Percentiles rank a stretch among this genome's conserved stretches.
Conservation (phyloP, 2,113 vertebrate species). For the Hipposideros armiger region DNA sequence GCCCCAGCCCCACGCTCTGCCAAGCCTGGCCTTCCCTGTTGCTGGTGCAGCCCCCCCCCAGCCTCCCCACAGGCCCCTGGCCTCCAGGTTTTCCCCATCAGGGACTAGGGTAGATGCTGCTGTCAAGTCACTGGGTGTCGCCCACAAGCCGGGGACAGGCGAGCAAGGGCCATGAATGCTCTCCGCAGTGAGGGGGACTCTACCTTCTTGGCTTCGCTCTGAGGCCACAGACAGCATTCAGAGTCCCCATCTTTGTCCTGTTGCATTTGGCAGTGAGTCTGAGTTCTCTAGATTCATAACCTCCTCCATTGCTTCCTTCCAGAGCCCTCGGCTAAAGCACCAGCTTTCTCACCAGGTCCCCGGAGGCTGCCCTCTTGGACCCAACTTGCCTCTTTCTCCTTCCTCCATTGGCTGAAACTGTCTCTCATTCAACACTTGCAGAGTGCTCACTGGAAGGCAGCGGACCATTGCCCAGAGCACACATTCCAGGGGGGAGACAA, state of each 20-base stretch:
- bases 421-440: neutral
- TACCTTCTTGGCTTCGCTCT: conserved; percentile 20
- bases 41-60: too few species aligned
- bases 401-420: neutral
- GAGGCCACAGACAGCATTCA: conserved; percentile 59
- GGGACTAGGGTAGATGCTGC: neutral
- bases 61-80: neutral
- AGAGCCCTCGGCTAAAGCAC: conserved; percentile 68
- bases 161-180: neutral
- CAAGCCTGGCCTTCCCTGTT: neutral
- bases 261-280: conserved; percentile 79
- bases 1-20: neutral
- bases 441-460: accelerated
- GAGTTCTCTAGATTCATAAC: conserved; percentile 77
- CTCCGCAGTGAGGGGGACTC: neutral
- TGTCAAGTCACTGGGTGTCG: too few species aligned
- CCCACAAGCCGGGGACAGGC: neutral
- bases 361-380: neutral
- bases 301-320: conserved; percentile 65
- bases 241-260: conserved; percentile 69
- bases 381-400: neutral
- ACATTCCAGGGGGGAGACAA: neutral
- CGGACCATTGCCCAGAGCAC: neutral
- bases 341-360: conserved; percentile 70
- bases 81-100: neutral